Evolutionary conservation across 53 echinoderm and acorn worm genomes (phyloP), one percentile per base, ranked within the genome.

Genomic region (Echinarachnius parma): DNA sequence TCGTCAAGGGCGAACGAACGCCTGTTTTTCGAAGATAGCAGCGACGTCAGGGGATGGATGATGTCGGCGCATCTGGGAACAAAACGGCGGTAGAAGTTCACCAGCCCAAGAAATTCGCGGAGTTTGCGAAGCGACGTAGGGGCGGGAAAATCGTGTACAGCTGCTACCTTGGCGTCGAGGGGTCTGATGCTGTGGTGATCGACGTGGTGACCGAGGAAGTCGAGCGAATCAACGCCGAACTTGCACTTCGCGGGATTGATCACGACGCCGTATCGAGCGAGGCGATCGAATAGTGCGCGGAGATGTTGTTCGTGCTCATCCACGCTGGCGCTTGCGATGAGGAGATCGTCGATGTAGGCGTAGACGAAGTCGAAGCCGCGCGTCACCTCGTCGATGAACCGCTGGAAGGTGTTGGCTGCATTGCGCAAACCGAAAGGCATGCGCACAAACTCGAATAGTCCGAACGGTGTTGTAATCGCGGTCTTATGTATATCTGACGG

Each of bases 381-480:
- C 18, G 45, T 23, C 22, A 77, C 63, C 18, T 63, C 33, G 53
- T 81, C 80, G 58, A 86, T 78, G 26, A 83, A 83, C 33, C 76
- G 4, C 24, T 84, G 85, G 50, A 79, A 79, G 9, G 71, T 72
- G 37, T 84, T 70, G 8, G 79, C 74, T 1, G 68, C 61, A 32
- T 77, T 79, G 10, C 64, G 39, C 2, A 84, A 71, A 4, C 79
- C 75, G 64, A 85, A 85, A 4, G 81, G 86, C 86, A 85, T 85
- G 13, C 80, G 45, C 8, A 60, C 28, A 52, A 76, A 86, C 36
- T 82, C 62, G 37, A 77, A 87, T 18, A 70, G 21, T 2, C 77
- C 77, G 39, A 86, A 81, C 11, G 81, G 77, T 5, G 86, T 86
- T 21, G 86, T 81, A 22, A 86, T 28, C 13, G 68, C 68, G 1